Percentiles rank a stretch among this genome's conserved stretches.
phyloP scores from a whole-genome alignment of 2,888 invertebrate genomes.

The Tetropium fuscum region DNA sequence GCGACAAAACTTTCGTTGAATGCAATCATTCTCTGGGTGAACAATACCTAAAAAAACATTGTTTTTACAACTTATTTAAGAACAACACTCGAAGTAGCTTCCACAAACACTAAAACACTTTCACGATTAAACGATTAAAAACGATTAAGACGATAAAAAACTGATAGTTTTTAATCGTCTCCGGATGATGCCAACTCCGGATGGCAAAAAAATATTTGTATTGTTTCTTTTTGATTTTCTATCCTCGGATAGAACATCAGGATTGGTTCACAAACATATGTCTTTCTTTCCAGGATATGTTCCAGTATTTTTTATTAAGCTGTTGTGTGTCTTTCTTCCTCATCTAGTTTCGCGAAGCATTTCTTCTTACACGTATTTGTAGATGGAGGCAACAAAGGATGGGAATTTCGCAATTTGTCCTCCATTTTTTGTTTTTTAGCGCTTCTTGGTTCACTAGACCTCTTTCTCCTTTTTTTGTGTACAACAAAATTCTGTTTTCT shows the following conservation, averaged over 20 bases:
- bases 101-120: too few species aligned
- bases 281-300: not conserved
- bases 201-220: not conserved
- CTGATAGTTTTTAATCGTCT: too few species aligned
- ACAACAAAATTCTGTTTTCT: not conserved
- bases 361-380: not conserved
- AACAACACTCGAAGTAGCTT: too few species aligned
- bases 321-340: not conserved
- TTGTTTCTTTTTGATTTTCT: not conserved
- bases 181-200: too few species aligned
- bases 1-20: conserved; percentile 14
- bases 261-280: not conserved
- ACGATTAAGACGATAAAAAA: too few species aligned
- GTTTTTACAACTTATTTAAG: too few species aligned
- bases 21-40: conserved; percentile 7
- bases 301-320: not conserved
- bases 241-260: not conserved
- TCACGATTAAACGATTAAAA: too few species aligned
- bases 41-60: conserved; percentile 2
- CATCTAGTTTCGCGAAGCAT: not conserved
- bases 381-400: not conserved
- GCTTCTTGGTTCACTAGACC: not conserved
- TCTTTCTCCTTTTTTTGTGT: not conserved
- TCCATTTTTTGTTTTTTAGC: not conserved
- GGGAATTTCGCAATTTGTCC: not conserved